Conservation (phyloP, 2,888 invertebrate species). For the Pseudococcus jackbeardsleyi region DNA sequence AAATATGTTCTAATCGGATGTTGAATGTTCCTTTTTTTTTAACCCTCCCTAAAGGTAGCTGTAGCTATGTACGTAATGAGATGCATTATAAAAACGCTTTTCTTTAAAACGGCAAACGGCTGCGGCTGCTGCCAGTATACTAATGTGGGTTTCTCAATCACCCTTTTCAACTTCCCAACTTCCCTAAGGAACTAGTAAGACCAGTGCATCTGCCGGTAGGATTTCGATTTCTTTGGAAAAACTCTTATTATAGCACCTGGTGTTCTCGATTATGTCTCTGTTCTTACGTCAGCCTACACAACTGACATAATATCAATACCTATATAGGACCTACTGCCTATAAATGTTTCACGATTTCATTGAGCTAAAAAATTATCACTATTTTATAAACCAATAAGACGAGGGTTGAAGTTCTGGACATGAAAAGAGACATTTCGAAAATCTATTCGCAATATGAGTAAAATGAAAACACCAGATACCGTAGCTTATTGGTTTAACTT, state of each 20-base stretch:
- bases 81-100: neutral
- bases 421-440: too few species aligned
- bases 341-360: neutral
- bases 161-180: slow-evolving; percentile 44
- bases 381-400: neutral
- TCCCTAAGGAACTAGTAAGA: slow-evolving; percentile 1
- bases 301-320: neutral
- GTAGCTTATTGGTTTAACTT: neutral
- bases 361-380: neutral
- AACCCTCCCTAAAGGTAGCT: neutral
- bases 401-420: too few species aligned
- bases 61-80: neutral
- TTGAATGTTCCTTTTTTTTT: neutral
- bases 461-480: neutral
- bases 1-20: neutral
- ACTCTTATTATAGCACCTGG: slow-evolving; percentile 47
- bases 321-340: too few species aligned
- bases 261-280: neutral
- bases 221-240: slow-evolving; percentile 55
- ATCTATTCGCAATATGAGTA: neutral
- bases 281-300: neutral
- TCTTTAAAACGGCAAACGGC: slow-evolving; percentile 1
- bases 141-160: slow-evolving; percentile 36
- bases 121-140: neutral
- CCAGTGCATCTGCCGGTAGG: slow-evolving; percentile 10